Evolutionary conservation across 2,888 invertebrate genomes (phyloP), one percentile per base, ranked within the genome.

Genomic region (Conus canariensis): DNA sequence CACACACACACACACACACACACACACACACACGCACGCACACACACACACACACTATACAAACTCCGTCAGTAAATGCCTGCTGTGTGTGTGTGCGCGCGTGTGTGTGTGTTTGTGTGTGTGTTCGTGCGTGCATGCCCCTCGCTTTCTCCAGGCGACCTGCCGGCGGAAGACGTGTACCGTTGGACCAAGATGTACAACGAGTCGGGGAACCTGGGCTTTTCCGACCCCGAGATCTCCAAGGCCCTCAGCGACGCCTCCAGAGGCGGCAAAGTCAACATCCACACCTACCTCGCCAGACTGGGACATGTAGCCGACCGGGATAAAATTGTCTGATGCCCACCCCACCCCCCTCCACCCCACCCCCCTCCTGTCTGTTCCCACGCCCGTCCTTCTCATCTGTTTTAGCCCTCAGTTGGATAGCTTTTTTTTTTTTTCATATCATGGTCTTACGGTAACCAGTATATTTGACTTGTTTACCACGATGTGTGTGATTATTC

Each of bases 181-280:
- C 93, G 93, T 25, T 91, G 93, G 87, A 93, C 93, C 16, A 88
- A 90, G 87, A 91, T 93, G 88, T 94, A 94, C 93, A 94, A 95
- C 90, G 92, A 93, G 64, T 91, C 93, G 16, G 94, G 92, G 87
- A 92, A 93, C 90, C 92, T 95, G 25, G 90, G 92, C 16, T 89
- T 95, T 16, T 92, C 93, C 12, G 93, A 93, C 8, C 56, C 91
- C 45, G 90, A 90, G 6, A 92, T 93, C 86, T 89, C 90, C 59
- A 89, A 90, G 10, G 92, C 93, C 7, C 89, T 93, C 58, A 90
- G 91, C 58, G 91, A 92, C 6, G 74, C 91, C 59, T 88, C 91
- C 64, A 91, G 90, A 56, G 91, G 88, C 25, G 92, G 92, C 59
- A 90, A 91, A 70, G 93, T 93, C 7, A 90, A 92, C 88, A 92